phyloP scores from a whole-genome alignment of 2,113 vertebrate species.

The Spizaetus ornatus region DNA sequence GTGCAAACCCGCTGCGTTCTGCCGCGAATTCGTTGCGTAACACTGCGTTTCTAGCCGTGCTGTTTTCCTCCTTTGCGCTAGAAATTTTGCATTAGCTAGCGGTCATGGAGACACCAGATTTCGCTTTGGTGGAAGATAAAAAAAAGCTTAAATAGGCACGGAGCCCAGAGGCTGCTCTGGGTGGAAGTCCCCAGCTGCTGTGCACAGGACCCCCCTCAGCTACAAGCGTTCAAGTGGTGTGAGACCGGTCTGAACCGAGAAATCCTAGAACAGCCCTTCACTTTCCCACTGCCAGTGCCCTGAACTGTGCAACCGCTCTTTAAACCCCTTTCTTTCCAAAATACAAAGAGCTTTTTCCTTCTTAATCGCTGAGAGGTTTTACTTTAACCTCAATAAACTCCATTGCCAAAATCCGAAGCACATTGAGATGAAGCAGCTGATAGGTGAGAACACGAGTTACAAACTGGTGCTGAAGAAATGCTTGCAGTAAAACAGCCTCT shows the following conservation, averaged over 20 bases:
- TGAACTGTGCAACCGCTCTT: not conserved
- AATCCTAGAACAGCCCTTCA: not conserved
- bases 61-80: not conserved
- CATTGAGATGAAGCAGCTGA: not conserved
- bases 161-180: not conserved
- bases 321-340: not conserved
- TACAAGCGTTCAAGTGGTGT: no score
- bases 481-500: not conserved
- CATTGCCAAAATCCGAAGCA: not conserved
- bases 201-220: not conserved
- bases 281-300: not conserved
- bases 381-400: not conserved
- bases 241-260: not conserved
- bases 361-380: not conserved
- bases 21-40: not conserved
- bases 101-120: not conserved
- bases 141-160: not conserved
- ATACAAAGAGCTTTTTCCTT: not conserved
- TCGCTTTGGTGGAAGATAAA: not conserved
- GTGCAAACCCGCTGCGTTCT: rapidly evolving
- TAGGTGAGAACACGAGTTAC: not conserved
- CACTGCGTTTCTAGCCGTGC: rapidly evolving
- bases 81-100: not conserved
- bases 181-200: not conserved
- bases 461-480: not conserved